Percentiles rank a stretch among this genome's conserved stretches.
These are phyloP conservation scores for Alethe diademata DNA, from an alignment of 2,113 vertebrate species.

Conservation along the genomic window DNA sequence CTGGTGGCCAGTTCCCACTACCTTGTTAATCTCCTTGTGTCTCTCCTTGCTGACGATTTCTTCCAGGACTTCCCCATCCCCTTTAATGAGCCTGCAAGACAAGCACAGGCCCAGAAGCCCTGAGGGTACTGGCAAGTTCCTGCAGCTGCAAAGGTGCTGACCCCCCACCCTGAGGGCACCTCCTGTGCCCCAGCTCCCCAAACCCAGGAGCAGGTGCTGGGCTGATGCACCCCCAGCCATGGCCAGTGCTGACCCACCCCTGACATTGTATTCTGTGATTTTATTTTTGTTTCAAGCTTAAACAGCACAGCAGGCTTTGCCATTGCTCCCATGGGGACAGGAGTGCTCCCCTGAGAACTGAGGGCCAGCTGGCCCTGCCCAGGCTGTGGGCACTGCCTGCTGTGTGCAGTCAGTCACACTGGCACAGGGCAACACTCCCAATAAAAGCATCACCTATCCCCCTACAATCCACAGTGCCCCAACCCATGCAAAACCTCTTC, in stretches of 20 bases:
- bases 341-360: background rate
- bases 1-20: slow-evolving; percentile 20
- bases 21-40: slow-evolving; percentile 96
- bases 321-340: background rate
- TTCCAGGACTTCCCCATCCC: slow-evolving; percentile 94
- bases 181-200: background rate
- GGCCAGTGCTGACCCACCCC: background rate
- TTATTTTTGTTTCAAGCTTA: background rate
- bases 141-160: background rate
- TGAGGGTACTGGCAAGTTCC: background rate
- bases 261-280: background rate
- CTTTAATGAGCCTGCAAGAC: slow-evolving; percentile 87
- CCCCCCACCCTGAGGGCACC: background rate
- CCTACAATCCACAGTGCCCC: background rate
- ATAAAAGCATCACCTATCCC: background rate
- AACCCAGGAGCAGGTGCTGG: background rate
- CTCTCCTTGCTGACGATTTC: slow-evolving; percentile 92
- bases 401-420: background rate
- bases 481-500: background rate
- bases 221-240: background rate
- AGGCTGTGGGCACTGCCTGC: background rate
- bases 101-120: background rate
- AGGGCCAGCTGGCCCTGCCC: background rate
- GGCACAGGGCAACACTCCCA: background rate
- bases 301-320: background rate